phyloP scores from a whole-genome alignment of 2,888 invertebrate genomes.

The Papilio demoleus region DNA sequence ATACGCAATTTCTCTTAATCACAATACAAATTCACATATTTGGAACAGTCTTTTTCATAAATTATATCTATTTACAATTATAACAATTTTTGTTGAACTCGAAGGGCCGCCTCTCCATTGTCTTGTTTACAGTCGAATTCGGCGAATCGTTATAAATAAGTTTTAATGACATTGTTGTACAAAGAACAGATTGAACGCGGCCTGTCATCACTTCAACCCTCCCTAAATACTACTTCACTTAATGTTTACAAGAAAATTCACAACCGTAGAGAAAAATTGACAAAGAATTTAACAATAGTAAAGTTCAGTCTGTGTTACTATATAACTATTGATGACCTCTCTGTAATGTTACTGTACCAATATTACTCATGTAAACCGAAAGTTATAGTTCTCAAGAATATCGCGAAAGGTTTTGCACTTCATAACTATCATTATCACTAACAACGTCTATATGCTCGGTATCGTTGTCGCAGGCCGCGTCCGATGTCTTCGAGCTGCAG shows the following conservation, averaged over 20 bases:
- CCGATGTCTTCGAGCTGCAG: slow-evolving; percentile 62
- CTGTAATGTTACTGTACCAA: no score
- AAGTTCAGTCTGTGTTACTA: slow-evolving; percentile 1
- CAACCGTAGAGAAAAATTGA: background rate
- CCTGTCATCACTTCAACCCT: background rate
- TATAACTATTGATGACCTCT: background rate
- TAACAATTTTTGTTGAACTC: slow-evolving; percentile 55
- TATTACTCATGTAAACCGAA: background rate
- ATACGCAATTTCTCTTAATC: slow-evolving; percentile 53
- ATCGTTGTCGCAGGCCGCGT: slow-evolving; percentile 67
- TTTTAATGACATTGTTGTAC: slow-evolving; percentile 7
- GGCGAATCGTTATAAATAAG: slow-evolving; percentile 28
- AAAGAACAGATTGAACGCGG: background rate
- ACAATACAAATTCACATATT: slow-evolving; percentile 30
- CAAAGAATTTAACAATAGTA: background rate
- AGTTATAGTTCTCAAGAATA: slow-evolving; percentile 56
- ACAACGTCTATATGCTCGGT: slow-evolving; percentile 77
- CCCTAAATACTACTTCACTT: slow-evolving; percentile 4
- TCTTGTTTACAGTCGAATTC: slow-evolving; percentile 19
- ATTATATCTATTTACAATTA: slow-evolving; percentile 65
- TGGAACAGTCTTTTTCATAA: slow-evolving; percentile 55
- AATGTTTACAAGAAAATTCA: background rate
- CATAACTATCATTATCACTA: slow-evolving; percentile 69
- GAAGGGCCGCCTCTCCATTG: slow-evolving; percentile 4
- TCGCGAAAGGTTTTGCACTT: slow-evolving; percentile 65